A percentile compares a stretch with the other conserved stretches of the same genome.
phyloP scores from a whole-genome alignment of 2,113 vertebrate genomes.

The Hiodon alosoides region DNA sequence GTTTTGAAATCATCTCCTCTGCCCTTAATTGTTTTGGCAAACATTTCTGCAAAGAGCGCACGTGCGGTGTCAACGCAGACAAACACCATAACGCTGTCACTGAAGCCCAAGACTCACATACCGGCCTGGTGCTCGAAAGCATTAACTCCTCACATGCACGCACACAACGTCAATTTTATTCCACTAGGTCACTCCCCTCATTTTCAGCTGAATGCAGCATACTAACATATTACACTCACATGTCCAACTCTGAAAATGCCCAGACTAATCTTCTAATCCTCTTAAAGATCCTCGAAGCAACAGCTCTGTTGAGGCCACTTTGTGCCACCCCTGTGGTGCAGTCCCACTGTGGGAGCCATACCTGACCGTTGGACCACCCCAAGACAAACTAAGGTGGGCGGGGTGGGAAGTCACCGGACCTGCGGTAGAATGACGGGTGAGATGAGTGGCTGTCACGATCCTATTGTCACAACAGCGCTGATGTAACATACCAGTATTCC shows the following conservation, averaged over 20 bases:
- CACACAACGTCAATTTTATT: too few species aligned
- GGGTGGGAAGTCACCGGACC: too few species aligned
- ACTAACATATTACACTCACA: not conserved
- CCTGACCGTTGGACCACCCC: not conserved
- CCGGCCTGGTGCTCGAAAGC: not conserved
- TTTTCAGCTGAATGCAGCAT: not conserved
- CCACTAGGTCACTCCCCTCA: not conserved
- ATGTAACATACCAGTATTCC: too few species aligned
- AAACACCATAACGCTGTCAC: not conserved
- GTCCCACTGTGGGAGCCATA: not conserved
- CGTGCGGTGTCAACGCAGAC: conserved; percentile 5
- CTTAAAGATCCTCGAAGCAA: conserved; percentile 21
- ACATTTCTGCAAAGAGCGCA: conserved; percentile 4
- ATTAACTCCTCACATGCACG: too few species aligned
- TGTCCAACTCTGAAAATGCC: not conserved
- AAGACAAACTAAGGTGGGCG: too few species aligned
- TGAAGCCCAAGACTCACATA: not conserved
- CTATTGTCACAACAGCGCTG: too few species aligned
- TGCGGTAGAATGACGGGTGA: too few species aligned
- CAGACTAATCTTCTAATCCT: conserved; percentile 22
- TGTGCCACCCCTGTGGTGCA: not conserved
- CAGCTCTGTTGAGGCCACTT: not conserved
- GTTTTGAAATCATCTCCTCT: conserved; percentile 12
- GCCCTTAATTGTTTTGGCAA: conserved; percentile 13
- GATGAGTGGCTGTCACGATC: too few species aligned